Evolutionary conservation across 2,888 invertebrate species (phyloP), one percentile per base, ranked within the genome.

Genomic region (Cotesia congregata): DNA sequence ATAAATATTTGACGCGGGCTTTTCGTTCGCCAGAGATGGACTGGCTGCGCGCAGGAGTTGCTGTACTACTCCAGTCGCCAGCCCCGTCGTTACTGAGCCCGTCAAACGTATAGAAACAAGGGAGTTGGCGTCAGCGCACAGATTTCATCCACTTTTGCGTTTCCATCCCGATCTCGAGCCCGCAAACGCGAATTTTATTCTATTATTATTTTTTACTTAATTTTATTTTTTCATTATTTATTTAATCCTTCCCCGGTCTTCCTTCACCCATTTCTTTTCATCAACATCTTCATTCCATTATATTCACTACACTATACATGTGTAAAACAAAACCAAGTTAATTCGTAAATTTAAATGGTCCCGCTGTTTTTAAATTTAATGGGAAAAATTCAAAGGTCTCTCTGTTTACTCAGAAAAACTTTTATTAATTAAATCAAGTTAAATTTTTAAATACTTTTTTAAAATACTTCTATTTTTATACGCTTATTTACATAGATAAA

Each of bases 51-150:
- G 72, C 67, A 65, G 71, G 72, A 72, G 72, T 67, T 41, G 69
- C 59, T 73, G 73, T 77, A 74, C 73, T 67, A 77, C 70, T 67
- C 70, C 70, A 77, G 65, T 74, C 74, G 74, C 68, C 61, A 71
- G 74, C 67, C 71, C 67, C 74, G 71, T 69, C 74, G 77, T 74
- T 71, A 77, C 77, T 77, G 74, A 77, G 77, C 67, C 61, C 67
- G 60, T 67, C 41, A 74, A 7, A 67, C 64, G 60, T 30, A 30
- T 30, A 30, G 30, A 38, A 62, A 50, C 64, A 30, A 69, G 67
- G 40, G 70, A 60, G 65, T 70, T 61, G 67, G 77, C 77, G 77
- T 77, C 77, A 77, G 77, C 77, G 77, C 77, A 77, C 40, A 77
- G 74, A 77, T 77, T 77, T 71, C 67, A 67, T 74, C 62, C 62